Evolutionary conservation across 2,113 vertebrate genomes (phyloP).

Genomic region (Corythornis madagascariensis): DNA sequence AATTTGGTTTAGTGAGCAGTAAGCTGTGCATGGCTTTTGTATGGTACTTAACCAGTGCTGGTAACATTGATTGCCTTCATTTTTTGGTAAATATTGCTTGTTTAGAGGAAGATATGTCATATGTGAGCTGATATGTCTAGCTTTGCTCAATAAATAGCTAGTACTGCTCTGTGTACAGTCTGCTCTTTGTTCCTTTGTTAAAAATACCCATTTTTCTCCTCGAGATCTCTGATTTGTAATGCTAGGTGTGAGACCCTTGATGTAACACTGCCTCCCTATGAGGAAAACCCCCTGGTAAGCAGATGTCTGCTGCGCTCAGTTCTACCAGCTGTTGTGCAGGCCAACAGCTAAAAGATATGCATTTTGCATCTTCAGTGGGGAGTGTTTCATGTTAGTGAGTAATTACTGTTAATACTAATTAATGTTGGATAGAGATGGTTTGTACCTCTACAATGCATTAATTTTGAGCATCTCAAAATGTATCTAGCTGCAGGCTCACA

Average conservation of each 20-base stretch:
- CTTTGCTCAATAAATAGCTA: neutral
- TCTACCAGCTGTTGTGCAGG: slow-evolving; percentile 13
- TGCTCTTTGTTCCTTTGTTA: neutral
- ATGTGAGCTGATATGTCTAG: neutral
- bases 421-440: neutral
- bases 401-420: slow-evolving; percentile 41
- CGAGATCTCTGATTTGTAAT: neutral
- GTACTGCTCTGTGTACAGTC: neutral
- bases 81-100: neutral
- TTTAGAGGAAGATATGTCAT: neutral
- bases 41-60: neutral
- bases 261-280: neutral
- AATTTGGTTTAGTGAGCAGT: neutral
- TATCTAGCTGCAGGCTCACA: neutral
- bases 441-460: neutral
- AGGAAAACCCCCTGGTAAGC: neutral
- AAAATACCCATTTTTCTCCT: neutral
- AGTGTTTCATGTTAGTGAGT: neutral
- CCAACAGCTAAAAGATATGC: neutral
- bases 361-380: neutral
- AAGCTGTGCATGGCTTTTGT: neutral
- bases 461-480: neutral
- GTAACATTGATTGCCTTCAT: neutral
- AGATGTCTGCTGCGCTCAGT: neutral
- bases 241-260: neutral